phyloP scores from a whole-genome alignment of 2,797 vertebrate species.

The Artibeus lituratus region DNA sequence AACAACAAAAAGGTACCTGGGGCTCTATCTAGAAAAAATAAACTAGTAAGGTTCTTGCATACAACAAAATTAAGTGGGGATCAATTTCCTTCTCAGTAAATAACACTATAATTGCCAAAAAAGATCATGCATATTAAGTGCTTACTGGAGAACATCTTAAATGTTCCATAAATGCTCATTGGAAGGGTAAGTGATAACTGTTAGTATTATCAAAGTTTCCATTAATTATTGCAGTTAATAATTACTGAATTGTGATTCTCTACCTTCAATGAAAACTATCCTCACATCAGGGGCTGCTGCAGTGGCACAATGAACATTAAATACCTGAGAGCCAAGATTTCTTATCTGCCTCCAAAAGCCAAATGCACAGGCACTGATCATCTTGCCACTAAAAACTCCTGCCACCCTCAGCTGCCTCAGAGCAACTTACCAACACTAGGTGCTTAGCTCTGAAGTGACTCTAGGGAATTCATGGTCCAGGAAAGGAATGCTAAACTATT shows the following conservation, averaged over 20 bases:
- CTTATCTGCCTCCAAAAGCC: background rate
- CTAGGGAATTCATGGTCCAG: background rate
- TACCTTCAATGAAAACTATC: background rate
- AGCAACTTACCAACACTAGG: background rate
- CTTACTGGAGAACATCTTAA: background rate
- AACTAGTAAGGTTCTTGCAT: background rate
- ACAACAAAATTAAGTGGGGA: background rate
- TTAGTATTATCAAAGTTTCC: background rate
- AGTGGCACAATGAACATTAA: background rate
- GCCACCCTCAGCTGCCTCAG: background rate
- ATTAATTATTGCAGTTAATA: background rate
- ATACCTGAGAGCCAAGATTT: background rate
- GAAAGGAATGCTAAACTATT: background rate
- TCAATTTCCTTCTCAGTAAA: conserved; percentile 2
- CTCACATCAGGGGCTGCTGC: background rate
- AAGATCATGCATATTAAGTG: background rate
- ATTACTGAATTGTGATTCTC: background rate
- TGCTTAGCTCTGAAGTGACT: background rate
- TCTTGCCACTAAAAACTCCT: background rate
- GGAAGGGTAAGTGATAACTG: background rate
- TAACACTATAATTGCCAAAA: background rate
- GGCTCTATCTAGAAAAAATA: background rate
- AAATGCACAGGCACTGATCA: background rate
- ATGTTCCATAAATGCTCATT: background rate
- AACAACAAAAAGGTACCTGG: background rate